Evolutionary conservation across 2,113 vertebrate species (phyloP).

Genomic region (Bufo gargarizans): DNA sequence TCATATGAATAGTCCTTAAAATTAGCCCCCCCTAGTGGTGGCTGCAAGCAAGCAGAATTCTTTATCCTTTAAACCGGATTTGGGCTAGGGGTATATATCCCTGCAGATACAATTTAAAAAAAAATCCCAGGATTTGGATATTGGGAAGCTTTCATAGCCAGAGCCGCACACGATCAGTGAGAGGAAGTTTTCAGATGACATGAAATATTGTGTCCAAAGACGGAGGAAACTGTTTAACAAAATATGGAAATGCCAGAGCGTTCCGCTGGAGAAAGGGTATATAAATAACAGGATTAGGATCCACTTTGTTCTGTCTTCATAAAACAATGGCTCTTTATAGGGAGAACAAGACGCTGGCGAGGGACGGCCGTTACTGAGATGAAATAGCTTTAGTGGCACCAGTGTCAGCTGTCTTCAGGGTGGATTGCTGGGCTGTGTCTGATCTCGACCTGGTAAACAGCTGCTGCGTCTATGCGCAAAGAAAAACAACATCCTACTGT

Average conservation of each 20-base stretch:
- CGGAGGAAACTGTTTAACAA: conserved; percentile 35
- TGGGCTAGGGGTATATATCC: background rate
- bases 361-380: background rate
- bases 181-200: background rate
- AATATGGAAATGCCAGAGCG: conserved; percentile 39
- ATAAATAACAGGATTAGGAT: conserved; percentile 31
- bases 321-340: conserved; percentile 33
- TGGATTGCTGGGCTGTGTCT: background rate
- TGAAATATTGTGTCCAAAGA: background rate
- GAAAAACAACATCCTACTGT: no score
- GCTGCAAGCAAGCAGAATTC: background rate
- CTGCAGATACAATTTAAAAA: background rate
- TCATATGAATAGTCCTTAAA: background rate
- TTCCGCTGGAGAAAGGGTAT: background rate
- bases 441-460: background rate
- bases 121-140: background rate
- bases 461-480: background rate
- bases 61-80: no score
- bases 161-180: background rate
- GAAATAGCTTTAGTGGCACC: background rate
- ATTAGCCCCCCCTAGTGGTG: background rate
- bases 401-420: background rate
- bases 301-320: conserved; percentile 29
- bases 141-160: background rate
- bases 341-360: conserved; percentile 17